Base-by-base conservation (phyloP, 2,888 invertebrate genomes). In the Philereme transversata region DNA sequence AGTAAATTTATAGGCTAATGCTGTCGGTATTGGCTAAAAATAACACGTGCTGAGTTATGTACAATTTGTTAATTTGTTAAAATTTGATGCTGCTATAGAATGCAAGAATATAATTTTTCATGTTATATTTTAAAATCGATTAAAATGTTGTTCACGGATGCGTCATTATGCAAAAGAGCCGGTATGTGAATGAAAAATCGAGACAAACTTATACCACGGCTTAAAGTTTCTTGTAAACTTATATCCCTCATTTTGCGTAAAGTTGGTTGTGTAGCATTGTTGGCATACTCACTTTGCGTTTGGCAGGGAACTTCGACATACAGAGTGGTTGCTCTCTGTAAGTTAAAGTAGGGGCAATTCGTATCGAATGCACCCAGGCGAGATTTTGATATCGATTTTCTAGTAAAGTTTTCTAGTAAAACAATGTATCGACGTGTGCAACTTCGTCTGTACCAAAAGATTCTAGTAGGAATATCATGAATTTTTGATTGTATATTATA, bases 1-100 rank as follows among this genome's bases (percentile, higher is more conserved):
- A 51, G 54, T 52, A 10, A 60, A 64, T 64, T 54, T 64, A 64
- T 64, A 53, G 48, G 34, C 38, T 43, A 35, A 36, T 57, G 45
- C 10, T 52, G 46, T 50, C 11, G 36, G 46, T 40, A 44, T 47
- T 38, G 10, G 22, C 38, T 57, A 57, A 57, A 50, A 57, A 60
- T 54, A 64, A 47, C 52, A 46, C 45, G 48, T 45, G 45, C 51
- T 51, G 43, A 11, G 54, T 48, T 45, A 40, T 40, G 47, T 58
- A 35, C 44, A 34, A 10, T 38, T 35, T 54, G 43, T 11, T 57
- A 35, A 33, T 44, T 34, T 44, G 41, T 44, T 35, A 8, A n/a
- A n/a, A n/a, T n/a, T n/a, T n/a, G n/a, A 41, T 38, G 10, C 36
- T 50, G 35, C 5, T 51, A 46, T 34, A 22, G 22, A 22, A 22